These are phyloP conservation scores for Salpingus planirostris DNA, from an alignment of 2,888 invertebrate genomes.

Conservation along the genomic window DNA sequence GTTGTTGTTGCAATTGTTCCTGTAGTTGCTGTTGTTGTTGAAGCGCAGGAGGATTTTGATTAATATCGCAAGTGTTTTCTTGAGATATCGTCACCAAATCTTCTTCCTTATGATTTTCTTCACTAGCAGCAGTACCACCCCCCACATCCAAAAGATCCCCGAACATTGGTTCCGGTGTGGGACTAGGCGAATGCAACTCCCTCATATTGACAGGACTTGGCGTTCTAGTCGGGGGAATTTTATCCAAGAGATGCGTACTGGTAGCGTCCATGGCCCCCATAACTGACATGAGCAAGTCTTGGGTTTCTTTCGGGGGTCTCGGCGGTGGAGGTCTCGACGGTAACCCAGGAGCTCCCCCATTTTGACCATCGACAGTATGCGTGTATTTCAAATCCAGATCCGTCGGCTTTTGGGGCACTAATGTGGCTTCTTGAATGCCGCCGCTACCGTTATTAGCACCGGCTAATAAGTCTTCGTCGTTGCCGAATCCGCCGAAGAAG, in stretches of 20 bases:
- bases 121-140: slow-evolving; percentile 29
- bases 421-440: too few relatives aligned
- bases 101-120: slow-evolving; percentile 9
- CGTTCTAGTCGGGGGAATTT: slow-evolving; percentile 75
- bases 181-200: slow-evolving; percentile 76
- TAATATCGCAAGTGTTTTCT: slow-evolving; percentile 40
- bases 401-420: slow-evolving; percentile 40
- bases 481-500: slow-evolving; percentile 10
- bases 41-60: slow-evolving; percentile 32
- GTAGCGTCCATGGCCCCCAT: slow-evolving; percentile 85
- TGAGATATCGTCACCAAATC: slow-evolving; percentile 28
- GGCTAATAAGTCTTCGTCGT: slow-evolving; percentile 13
- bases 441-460: too few relatives aligned
- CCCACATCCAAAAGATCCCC: slow-evolving; percentile 58
- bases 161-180: slow-evolving; percentile 61
- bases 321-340: slow-evolving; percentile 45
- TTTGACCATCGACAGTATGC: slow-evolving; percentile 25
- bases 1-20: slow-evolving; percentile 19
- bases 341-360: slow-evolving; percentile 20
- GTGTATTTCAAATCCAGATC: slow-evolving; percentile 39
- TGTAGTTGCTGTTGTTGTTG: slow-evolving; percentile 30
- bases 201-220: slow-evolving; percentile 81
- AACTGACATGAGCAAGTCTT: slow-evolving; percentile 75
- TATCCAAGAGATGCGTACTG: slow-evolving; percentile 72
- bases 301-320: slow-evolving; percentile 68